Evolutionary conservation across 2,797 vertebrate species (phyloP), one percentile per base, ranked within the genome.

Genomic region (Orientallactaga sibirica): DNA sequence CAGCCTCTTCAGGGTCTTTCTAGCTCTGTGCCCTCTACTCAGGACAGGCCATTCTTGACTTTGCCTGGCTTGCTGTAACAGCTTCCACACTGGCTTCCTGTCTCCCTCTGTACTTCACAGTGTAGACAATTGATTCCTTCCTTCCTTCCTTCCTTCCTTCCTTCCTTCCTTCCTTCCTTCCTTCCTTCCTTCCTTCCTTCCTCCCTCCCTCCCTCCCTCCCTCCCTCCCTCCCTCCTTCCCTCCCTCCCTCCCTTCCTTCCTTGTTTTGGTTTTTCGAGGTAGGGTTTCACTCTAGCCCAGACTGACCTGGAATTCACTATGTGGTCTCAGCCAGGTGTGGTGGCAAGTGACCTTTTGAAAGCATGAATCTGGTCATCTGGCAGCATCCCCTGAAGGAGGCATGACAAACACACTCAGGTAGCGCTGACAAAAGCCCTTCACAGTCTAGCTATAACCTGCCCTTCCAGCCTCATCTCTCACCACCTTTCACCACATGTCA

Each of bases 291-390:
- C 33, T 37, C 2, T 37, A 37, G 33, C 33, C 33, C 33, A 37
- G 33, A 37, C 33, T 37, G 33, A 37, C 33, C 33, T 37, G 33
- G 33, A 37, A 37, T 37, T 37, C 33, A 37, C 33, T 37, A 37
- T 37, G 33, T 37, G 33, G 33, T 37, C 33, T 37, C 33, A 37
- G 33, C 33, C 33, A 37, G 33, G 33, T 37, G 33, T 37, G 33
- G 33, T 37, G 33, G 68, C 82, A 18, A 33, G 55, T 41, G 67
- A 80, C 70, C 93, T 84, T 87, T 64, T 48, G 55, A 76, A 93
- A 68, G 64, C 37, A 19, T 62, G 37, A 77, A 81, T 86, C 66
- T 74, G 62, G 43, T 74, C 74, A 64, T 58, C 82, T 92, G 75
- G 68, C 43, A 55, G 80, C 71, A 73, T 29, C 67, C 68, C 43